These are phyloP conservation scores for Subanguina moxae DNA, from an alignment of 1,140 invertebrate genomes.

Conservation along the genomic window DNA sequence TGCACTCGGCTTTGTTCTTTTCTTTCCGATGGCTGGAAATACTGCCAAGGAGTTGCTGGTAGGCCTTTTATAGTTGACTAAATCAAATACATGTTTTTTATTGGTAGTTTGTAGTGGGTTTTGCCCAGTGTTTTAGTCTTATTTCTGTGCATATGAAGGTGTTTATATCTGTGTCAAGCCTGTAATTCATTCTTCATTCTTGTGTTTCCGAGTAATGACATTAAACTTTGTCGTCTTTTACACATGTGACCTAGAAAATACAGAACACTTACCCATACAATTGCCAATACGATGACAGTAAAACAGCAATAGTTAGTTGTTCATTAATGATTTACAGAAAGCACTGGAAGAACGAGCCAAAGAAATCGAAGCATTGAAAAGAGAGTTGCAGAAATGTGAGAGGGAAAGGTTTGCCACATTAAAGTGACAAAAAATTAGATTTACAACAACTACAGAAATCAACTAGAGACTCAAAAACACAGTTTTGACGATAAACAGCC, in stretches of 20 bases:
- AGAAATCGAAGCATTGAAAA: constrained; percentile 13
- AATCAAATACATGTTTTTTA: background rate
- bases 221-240: too few relatives aligned
- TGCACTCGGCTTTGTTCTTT: too few relatives aligned
- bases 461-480: constrained; percentile 7
- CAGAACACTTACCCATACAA: too few relatives aligned
- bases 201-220: too few relatives aligned
- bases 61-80: background rate
- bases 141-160: too few relatives aligned
- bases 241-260: too few relatives aligned
- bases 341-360: constrained; percentile 16
- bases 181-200: too few relatives aligned
- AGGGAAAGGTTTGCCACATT: background rate
- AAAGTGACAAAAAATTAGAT: background rate
- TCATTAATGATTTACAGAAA: background rate
- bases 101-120: background rate
- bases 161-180: too few relatives aligned
- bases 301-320: background rate
- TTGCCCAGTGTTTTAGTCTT: too few relatives aligned
- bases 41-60: background rate
- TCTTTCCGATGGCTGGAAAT: background rate
- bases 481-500: constrained; percentile 11
- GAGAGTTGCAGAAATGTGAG: constrained; percentile 11
- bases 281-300: too few relatives aligned
- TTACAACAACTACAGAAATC: background rate